Evolutionary conservation across 1,140 invertebrate genomes (phyloP), one percentile per base, ranked within the genome.

Genomic region (Sesamia nonagrioides): DNA sequence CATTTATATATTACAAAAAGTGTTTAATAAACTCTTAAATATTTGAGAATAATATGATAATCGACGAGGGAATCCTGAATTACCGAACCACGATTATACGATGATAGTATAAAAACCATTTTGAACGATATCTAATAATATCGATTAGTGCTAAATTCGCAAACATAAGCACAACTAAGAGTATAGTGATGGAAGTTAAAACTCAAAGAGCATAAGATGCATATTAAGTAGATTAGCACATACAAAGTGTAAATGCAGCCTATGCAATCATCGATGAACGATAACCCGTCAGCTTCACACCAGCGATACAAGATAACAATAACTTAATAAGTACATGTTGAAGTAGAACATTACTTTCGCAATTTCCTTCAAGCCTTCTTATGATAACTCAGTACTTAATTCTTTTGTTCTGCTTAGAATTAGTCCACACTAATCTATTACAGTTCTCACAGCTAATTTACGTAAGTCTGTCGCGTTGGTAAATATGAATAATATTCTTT

Each of bases 401-500:
- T 74, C 72, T 61, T 60, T 74, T 74, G 72, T 74, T 74, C 69
- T 54, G 52, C 52, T 21, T 74, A 27, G 27, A 13, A 60, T 73
- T 73, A 74, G 72, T 60, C 52, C 52, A 74, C 54, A 21, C 40
- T 60, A 48, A 74, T 74, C 72, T 40, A 56, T 60, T 21, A 48
- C 66, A 50, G 37, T 74, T 74, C 72, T 45, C 72, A 74, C 72
- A 74, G n/a, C 37, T 6, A 37, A 3, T 27, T 74, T 60, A 74
- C 72, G 72, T 74, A 74, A 74, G 17, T 42, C 56, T 61, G 54
- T 61, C 72, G 21, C 17, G 72, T 61, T 75, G 58, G 72, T 75
- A n/a, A 71, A 75, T 61, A 61, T 61, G 33, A 11, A 61, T 50
- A 61, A 33, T 27, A 50, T 45, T 27, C 17, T 75, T 75, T 75